Evolutionary conservation across 2,797 vertebrate species (phyloP).

Genomic region (Anabas testudineus): DNA sequence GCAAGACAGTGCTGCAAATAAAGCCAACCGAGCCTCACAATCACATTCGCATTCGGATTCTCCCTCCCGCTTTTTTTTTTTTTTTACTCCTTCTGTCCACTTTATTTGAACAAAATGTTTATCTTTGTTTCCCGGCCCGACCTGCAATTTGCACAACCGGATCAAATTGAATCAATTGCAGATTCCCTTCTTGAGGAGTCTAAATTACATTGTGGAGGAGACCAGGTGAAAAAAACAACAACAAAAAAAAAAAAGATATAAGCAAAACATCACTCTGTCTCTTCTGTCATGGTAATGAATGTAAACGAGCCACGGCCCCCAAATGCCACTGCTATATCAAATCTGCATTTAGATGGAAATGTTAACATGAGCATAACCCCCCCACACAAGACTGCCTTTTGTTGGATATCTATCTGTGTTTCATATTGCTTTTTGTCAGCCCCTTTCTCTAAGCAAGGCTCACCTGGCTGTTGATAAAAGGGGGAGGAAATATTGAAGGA

Average conservation of each 20-base stretch:
- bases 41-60: conserved; percentile 29
- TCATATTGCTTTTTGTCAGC: conserved; percentile 53
- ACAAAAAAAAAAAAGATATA: too few relatives aligned
- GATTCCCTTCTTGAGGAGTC: conserved; percentile 46
- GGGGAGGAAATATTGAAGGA: conserved; percentile 18
- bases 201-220: conserved; percentile 61
- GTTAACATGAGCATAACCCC: conserved; percentile 76
- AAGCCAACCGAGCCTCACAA: conserved; percentile 40
- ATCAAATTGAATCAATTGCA: conserved; percentile 69
- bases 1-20: conserved; percentile 37
- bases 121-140: conserved; percentile 30
- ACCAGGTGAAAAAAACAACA: conserved; percentile 35
- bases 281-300: conserved; percentile 75
- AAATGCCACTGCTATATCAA: conserved; percentile 63
- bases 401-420: conserved; percentile 71
- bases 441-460: conserved; percentile 50
- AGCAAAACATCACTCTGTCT: conserved; percentile 43
- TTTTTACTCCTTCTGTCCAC: conserved; percentile 32
- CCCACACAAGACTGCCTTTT: conserved; percentile 68
- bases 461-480: conserved; percentile 40
- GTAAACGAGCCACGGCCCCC: conserved; percentile 51
- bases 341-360: conserved; percentile 88
- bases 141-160: conserved; percentile 57
- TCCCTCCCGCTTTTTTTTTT: too few relatives aligned
- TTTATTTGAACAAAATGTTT: conserved; percentile 59